A percentile compares a stretch with the other conserved stretches of the same genome.
These are phyloP conservation scores for Mythimna impura DNA, from an alignment of 2,888 invertebrate genomes.

Conservation along the genomic window DNA sequence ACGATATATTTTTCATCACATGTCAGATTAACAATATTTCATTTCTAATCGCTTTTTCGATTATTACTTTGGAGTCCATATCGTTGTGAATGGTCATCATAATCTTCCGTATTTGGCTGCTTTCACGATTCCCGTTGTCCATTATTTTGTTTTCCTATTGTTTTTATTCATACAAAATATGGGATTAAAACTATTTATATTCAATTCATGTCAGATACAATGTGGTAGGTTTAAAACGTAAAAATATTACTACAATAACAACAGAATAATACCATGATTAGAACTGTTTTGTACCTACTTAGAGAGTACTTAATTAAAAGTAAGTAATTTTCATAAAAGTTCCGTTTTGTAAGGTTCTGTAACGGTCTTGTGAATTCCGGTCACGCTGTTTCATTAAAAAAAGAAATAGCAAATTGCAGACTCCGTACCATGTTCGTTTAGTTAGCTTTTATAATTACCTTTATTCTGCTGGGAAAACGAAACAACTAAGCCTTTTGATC, in stretches of 20 bases:
- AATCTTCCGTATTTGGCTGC: constrained; percentile 71
- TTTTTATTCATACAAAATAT: constrained; percentile 40
- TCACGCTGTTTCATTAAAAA: constrained; percentile 51
- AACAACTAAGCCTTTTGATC: constrained; percentile 39
- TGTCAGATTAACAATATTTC: constrained; percentile 85
- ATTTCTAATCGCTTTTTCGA: constrained; percentile 79
- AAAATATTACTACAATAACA: not conserved
- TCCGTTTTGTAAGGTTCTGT: constrained; percentile 40
- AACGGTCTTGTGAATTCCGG: constrained; percentile 59
- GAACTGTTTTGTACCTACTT: constrained; percentile 4
- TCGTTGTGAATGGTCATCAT: constrained; percentile 63
- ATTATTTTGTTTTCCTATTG: constrained; percentile 53
- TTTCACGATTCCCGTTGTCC: constrained; percentile 66
- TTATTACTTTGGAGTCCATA: constrained; percentile 63
- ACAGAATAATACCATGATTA: not conserved
- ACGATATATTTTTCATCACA: constrained; percentile 83
- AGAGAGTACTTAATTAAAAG: constrained; percentile 12
- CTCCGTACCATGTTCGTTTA: constrained; percentile 52
- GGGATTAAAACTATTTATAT: constrained; percentile 18
- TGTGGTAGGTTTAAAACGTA: not conserved
- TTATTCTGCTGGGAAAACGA: constrained; percentile 62
- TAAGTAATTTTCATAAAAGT: constrained; percentile 26
- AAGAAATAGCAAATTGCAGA: constrained; percentile 55
- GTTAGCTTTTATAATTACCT: constrained; percentile 62
- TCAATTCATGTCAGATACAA: not conserved